Percentiles rank a stretch among this genome's conserved stretches.
These are phyloP conservation scores for Gonatopus flavifemur DNA, from an alignment of 1,140 invertebrate species.

Conservation along the genomic window DNA sequence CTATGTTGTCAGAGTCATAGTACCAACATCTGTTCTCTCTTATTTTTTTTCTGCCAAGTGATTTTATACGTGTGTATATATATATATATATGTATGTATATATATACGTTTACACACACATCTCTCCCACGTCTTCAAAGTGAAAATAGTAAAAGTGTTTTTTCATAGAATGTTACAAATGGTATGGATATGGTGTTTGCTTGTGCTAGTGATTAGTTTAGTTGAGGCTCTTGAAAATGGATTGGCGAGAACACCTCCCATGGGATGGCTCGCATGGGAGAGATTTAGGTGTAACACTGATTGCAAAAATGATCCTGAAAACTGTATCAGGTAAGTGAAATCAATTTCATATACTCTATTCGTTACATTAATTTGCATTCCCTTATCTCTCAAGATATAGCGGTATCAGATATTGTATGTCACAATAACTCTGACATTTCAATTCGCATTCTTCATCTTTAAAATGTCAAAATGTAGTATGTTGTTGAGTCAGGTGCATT, in stretches of 20 bases:
- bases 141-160: slow-evolving; percentile 10
- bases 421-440: too few species aligned
- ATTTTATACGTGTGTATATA: too few species aligned
- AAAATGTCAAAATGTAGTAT: too few species aligned
- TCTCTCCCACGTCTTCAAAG: too few species aligned
- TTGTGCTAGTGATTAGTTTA: slow-evolving; percentile 22
- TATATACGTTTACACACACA: too few species aligned
- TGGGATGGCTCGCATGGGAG: slow-evolving; percentile 92
- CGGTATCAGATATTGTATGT: too few species aligned
- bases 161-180: slow-evolving; percentile 31
- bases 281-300: slow-evolving; percentile 91
- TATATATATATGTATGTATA: too few species aligned
- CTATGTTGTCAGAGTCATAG: slow-evolving; percentile 13
- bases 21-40: background rate
- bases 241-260: slow-evolving; percentile 79
- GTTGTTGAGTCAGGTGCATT: too few species aligned
- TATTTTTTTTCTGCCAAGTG: too few species aligned
- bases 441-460: too few species aligned
- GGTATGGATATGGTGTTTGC: slow-evolving; percentile 28
- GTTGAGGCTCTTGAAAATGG: slow-evolving; percentile 73
- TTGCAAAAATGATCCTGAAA: slow-evolving; percentile 88
- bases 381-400: too few species aligned
- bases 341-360: slow-evolving; percentile 9
- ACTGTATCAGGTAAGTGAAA: slow-evolving; percentile 84
- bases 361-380: too few species aligned